Base-by-base conservation (phyloP, 2,113 vertebrate genomes). In the Pogona vitticeps region DNA sequence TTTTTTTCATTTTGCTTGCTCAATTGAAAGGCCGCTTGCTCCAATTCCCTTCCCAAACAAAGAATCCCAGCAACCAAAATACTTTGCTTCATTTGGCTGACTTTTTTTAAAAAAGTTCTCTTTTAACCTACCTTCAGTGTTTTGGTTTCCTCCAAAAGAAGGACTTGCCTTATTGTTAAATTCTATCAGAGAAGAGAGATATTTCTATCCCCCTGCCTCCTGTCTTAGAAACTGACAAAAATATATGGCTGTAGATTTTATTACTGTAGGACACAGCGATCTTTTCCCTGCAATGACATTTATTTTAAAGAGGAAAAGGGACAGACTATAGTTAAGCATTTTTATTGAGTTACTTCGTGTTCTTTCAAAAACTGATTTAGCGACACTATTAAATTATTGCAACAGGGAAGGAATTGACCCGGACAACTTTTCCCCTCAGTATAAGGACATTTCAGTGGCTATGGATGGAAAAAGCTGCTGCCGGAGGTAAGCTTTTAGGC, bases 331-430 rank as follows among this genome's bases (percentile, higher is more conserved):
- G 58, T 65, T 84, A 88, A 84, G 76, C 58, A 88, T 63, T 72
- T 84, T 88, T 88, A 71, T 88, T 79, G 76, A 83, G 65, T 83
- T 71, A 88, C 76, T 88, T 61, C 65, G n/a, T 70, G 81, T 83
- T 79, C 82, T 79, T 78, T 84, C 76, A 63, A 46, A 63, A 83
- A 83, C 56, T 63, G 76, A 83, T 65, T 61, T 79, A 38, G 67
- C 67, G 38, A 40, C 70, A 86, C 40, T 52, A 76, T 81, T 86
- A 86, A 75, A 72, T 79, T 88, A 79, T 78, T 81, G 38, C 46
- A 78, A 83, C 75, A 65, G 56, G 76, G n/a, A 79, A 73, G 40
- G 76, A 79, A 79, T 79, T 83, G 81, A 83, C 59, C 75, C 81
- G 63, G 83, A 78, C 75, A 71, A 63, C 38, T 42, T 33, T 59